These are phyloP conservation scores for Ganaspis sp. DNA, from an alignment of 1,140 invertebrate genomes.

Conservation along the genomic window DNA sequence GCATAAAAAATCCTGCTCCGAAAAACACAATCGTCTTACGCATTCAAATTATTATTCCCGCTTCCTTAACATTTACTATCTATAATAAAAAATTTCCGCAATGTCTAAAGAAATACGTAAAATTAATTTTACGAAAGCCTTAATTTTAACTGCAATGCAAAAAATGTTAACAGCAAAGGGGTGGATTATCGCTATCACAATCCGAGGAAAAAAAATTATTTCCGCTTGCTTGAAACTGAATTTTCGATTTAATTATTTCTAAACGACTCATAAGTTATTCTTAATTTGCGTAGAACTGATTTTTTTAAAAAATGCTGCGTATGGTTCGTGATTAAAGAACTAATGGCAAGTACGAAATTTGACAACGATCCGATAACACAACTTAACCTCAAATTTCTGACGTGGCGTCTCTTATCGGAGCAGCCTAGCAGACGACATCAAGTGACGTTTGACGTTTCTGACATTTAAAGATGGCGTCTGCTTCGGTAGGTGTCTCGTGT, in stretches of 20 bases:
- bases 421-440: not conserved
- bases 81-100: no score
- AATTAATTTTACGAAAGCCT: no score
- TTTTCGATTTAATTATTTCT: not conserved
- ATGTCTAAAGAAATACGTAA: no score
- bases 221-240: not conserved
- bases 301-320: not conserved
- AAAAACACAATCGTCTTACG: no score
- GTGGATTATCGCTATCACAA: not conserved
- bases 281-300: not conserved
- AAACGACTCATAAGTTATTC: not conserved
- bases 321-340: not conserved
- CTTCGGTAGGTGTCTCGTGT: constrained; percentile 67
- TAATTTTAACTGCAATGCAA: not conserved
- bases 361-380: not conserved
- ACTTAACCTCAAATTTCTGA: constrained; percentile 14
- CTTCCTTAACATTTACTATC: no score
- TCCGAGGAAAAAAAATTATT: not conserved
- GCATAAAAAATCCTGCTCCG: no score
- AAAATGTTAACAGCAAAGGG: not conserved
- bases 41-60: no score
- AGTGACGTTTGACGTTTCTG: not conserved
- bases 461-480: constrained; percentile 70
- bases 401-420: not conserved
- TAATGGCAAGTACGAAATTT: not conserved